Percentiles rank a stretch among this genome's conserved stretches.
Conservation (phyloP, 2,888 invertebrate species). For the Malachius bipustulatus region DNA sequence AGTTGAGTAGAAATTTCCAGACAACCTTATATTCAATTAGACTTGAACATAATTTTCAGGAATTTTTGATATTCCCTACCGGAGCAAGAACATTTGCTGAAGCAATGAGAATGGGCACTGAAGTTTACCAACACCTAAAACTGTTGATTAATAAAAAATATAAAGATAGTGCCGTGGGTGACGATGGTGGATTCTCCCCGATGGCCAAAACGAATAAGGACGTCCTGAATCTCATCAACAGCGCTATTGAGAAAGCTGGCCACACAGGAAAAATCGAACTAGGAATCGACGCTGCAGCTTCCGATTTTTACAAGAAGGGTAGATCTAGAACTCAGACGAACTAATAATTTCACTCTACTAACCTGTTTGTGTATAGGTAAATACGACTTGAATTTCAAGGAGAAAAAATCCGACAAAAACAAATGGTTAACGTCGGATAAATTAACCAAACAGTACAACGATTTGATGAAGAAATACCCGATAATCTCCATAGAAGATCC, state of each 20-base stretch:
- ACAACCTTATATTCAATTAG: no score
- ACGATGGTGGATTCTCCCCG: conserved; percentile 99
- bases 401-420: conserved; percentile 74
- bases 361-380: no score
- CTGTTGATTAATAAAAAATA: no score
- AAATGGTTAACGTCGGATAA: conserved; percentile 73
- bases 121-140: conserved; percentile 95
- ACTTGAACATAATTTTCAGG: no score
- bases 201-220: conserved; percentile 96
- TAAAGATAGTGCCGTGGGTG: conserved; percentile 98
- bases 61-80: conserved; percentile 40
- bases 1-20: no score
- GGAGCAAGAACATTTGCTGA: conserved; percentile 88
- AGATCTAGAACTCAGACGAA: no score
- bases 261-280: conserved; percentile 95
- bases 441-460: conserved; percentile 75
- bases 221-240: conserved; percentile 72
- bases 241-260: conserved; percentile 89
- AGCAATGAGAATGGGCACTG: conserved; percentile 97
- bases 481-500: conserved; percentile 98
- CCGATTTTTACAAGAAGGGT: conserved; percentile 82
- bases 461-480: conserved; percentile 82
- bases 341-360: no score
- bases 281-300: conserved; percentile 99
- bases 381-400: conserved; percentile 98